Conservation (phyloP, 2,113 vertebrate genomes). For the Apteryx mantelli region DNA sequence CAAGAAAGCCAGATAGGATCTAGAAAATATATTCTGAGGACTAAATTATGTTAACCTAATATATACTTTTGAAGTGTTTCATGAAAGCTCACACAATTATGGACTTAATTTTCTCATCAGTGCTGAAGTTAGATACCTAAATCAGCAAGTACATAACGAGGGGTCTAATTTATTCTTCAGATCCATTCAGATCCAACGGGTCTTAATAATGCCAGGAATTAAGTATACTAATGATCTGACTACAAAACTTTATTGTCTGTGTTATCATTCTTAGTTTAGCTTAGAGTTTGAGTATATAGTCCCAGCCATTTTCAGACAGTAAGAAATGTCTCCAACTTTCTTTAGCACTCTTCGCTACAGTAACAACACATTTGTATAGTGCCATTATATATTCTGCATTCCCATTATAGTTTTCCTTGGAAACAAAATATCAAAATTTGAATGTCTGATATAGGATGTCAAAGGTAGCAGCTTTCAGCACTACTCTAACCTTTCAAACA, state of each 20-base stretch:
- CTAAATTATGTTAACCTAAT: not conserved
- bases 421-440: not conserved
- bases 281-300: not conserved
- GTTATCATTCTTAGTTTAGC: not conserved
- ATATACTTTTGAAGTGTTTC: not conserved
- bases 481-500: slow-evolving; percentile 38
- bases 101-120: not conserved
- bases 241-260: not conserved
- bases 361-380: not conserved
- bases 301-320: not conserved
- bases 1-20: not conserved
- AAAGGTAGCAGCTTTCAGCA: not conserved
- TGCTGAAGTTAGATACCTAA: not conserved
- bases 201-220: not conserved
- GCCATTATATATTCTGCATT: not conserved
- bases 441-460: not conserved
- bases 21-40: not conserved
- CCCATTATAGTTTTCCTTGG: not conserved
- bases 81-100: not conserved
- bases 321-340: not conserved
- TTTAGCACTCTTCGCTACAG: not conserved
- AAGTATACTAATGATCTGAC: not conserved
- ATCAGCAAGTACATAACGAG: not conserved
- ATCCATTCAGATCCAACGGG: not conserved
- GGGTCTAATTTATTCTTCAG: not conserved